A percentile compares a stretch with the other conserved stretches of the same genome.
Conservation (phyloP, 53 echinoderm and acorn worm species). For the Mesocentrotus franciscanus region DNA sequence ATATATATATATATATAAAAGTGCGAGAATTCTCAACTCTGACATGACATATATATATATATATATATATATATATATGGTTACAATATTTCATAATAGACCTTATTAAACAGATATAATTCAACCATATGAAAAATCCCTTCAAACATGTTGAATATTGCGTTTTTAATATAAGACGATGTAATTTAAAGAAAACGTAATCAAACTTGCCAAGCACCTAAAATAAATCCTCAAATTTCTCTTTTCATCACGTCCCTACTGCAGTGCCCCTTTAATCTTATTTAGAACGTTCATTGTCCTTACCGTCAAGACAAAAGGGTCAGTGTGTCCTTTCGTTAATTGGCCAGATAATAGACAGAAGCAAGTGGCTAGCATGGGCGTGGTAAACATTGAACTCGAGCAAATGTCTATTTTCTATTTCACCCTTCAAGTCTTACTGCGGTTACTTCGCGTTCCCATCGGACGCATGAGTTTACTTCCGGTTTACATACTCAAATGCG, state of each 20-base stretch:
- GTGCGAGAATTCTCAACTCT: too few species aligned
- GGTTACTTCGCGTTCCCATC: constrained; percentile 14
- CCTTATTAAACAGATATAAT: too few species aligned
- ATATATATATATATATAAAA: too few species aligned
- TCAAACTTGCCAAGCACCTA: not conserved
- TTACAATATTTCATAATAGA: too few species aligned
- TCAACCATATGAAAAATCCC: too few species aligned
- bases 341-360: constrained; percentile 64
- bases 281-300: constrained; percentile 13
- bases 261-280: not conserved
- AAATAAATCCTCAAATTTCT: too few species aligned
- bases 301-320: constrained; percentile 47
- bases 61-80: too few species aligned
- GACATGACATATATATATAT: too few species aligned
- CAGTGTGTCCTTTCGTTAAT: constrained; percentile 46
- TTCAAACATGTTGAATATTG: too few species aligned
- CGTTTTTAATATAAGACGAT: too few species aligned
- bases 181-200: not conserved
- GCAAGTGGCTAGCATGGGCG: constrained; percentile 54
- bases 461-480: constrained; percentile 54
- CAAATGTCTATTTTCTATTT: constrained; percentile 43
- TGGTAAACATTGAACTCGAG: constrained; percentile 33
- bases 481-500: constrained; percentile 44
- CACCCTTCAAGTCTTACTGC: not conserved
- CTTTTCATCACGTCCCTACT: not conserved